Evolutionary conservation across 2,797 vertebrate species (phyloP).

Genomic region (Gastrophryne carolinensis): DNA sequence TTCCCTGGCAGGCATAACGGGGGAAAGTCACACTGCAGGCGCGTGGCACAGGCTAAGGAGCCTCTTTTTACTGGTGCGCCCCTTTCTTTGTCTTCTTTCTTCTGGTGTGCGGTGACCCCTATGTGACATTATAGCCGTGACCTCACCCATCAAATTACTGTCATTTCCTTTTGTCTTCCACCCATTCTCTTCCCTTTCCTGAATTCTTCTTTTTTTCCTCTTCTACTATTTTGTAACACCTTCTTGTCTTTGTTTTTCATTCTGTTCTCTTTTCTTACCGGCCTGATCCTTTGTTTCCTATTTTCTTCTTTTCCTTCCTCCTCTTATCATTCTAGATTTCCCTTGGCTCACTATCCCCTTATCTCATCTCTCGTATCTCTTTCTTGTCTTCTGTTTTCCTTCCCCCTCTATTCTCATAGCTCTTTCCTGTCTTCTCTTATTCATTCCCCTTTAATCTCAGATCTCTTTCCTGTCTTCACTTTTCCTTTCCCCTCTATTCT

Average conservation of each 20-base stretch:
- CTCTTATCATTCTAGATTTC: neutral
- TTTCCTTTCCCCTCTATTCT: neutral
- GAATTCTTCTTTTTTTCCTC: neutral
- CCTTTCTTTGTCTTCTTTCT: no score
- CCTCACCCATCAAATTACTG: no score
- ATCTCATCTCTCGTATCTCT: neutral
- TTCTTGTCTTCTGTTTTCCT: neutral
- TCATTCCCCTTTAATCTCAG: neutral
- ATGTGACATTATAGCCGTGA: no score
- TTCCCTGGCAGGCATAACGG: no score
- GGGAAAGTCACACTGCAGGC: no score
- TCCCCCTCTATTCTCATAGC: neutral
- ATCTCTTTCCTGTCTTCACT: neutral
- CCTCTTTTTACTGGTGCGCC: no score
- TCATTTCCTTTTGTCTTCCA: no score
- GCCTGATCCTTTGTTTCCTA: neutral
- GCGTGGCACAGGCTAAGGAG: no score
- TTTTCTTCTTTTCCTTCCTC: neutral
- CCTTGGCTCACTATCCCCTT: neutral
- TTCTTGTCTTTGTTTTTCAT: neutral
- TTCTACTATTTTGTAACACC: neutral
- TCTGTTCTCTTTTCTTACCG: neutral
- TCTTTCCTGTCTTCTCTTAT: neutral
- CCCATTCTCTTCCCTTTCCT: neutral
- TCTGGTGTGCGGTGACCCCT: no score